A percentile compares a stretch with the other conserved stretches of the same genome.
Conservation (phyloP, 2,888 invertebrate species). For the Coleophora deauratella region DNA sequence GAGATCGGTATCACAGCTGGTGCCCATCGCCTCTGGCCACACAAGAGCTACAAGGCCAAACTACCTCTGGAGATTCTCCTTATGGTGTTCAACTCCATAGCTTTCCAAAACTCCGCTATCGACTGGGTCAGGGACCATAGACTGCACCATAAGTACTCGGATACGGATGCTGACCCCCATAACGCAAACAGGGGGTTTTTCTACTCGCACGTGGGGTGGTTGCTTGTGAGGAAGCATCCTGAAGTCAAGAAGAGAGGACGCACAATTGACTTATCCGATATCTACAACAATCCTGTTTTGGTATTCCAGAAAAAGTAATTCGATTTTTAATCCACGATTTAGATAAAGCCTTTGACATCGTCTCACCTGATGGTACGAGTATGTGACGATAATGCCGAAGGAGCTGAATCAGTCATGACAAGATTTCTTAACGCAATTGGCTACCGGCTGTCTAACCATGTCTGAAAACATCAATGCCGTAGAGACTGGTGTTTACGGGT, state of each 20-base stretch:
- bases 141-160: conserved; percentile 82
- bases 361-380: too few relatives aligned
- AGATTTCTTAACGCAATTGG: too few relatives aligned
- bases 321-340: conserved; percentile 12
- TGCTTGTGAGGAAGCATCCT: conserved; percentile 81
- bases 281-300: conserved; percentile 78
- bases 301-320: conserved; percentile 79
- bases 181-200: conserved; percentile 85
- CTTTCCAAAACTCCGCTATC: conserved; percentile 62
- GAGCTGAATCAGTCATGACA: too few relatives aligned
- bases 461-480: too few relatives aligned
- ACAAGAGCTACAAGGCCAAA: conserved; percentile 22
- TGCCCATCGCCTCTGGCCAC: conserved; percentile 23
- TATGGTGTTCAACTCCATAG: conserved; percentile 17
- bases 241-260: conserved; percentile 80
- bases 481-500: too few relatives aligned
- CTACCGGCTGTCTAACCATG: too few relatives aligned
- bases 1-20: conserved; percentile 36
- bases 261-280: conserved; percentile 78
- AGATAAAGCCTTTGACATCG: too few relatives aligned
- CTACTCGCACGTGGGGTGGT: conserved; percentile 87
- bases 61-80: conserved; percentile 19
- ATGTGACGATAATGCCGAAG: too few relatives aligned
- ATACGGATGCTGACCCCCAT: conserved; percentile 84
- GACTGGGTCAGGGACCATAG: conserved; percentile 74